phyloP scores from a whole-genome alignment of 2,113 vertebrate species.

The Laterallus jamaicensis region DNA sequence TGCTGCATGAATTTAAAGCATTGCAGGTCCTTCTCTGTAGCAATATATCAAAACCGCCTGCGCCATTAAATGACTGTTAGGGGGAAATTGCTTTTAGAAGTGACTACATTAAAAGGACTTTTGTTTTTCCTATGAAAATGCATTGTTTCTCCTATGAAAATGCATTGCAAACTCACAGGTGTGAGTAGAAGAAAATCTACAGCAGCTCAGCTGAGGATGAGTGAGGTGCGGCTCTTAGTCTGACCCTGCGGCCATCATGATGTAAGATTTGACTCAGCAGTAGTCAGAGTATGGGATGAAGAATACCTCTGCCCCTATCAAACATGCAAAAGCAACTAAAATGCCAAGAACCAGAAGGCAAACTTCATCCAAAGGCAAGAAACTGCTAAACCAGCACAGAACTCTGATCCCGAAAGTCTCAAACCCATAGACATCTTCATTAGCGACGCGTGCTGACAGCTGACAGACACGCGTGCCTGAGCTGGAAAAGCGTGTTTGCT shows the following conservation, averaged over 20 bases:
- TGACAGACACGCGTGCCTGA: not conserved
- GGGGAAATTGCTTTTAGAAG: not conserved
- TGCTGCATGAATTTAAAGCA: not conserved
- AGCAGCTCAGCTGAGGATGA: not conserved
- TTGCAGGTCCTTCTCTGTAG: not conserved
- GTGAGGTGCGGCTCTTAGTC: not conserved
- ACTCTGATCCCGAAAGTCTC: not conserved
- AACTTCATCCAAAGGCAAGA: not conserved
- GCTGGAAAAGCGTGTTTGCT: not conserved
- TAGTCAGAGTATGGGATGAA: not conserved
- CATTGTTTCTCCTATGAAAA: not conserved
- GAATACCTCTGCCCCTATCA: not conserved
- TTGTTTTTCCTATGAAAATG: not conserved
- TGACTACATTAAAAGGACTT: not conserved
- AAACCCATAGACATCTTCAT: not conserved
- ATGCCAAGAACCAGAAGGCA: not conserved
- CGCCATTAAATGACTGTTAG: not conserved
- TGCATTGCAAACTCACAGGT: not conserved
- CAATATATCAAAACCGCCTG: not conserved
- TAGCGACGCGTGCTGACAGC: accelerated
- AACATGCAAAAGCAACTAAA: not conserved
- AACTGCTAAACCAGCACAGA: not conserved
- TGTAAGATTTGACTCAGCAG: not conserved
- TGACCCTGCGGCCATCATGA: not conserved
- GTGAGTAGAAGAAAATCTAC: not conserved